Evolutionary conservation across 2,797 vertebrate genomes (phyloP).

Genomic region (Argya squamiceps): DNA sequence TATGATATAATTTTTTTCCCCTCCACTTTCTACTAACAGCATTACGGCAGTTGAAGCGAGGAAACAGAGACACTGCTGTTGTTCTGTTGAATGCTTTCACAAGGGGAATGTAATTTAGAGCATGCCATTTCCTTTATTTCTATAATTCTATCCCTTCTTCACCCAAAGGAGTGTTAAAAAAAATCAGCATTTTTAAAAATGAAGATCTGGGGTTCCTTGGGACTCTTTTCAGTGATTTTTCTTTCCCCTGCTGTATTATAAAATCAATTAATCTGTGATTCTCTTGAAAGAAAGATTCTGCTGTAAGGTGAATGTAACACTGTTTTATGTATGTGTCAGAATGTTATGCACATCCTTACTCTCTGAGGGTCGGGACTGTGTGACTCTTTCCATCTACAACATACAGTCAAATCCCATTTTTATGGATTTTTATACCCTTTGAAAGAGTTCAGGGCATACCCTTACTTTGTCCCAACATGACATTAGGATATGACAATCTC

Average conservation of each 20-base stretch:
- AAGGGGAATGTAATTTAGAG: background rate
- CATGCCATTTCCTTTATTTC: background rate
- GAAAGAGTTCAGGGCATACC: background rate
- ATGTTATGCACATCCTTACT: background rate
- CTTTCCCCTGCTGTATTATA: background rate
- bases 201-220: background rate
- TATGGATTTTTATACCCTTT: background rate
- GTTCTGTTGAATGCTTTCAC: background rate
- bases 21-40: background rate
- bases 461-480: background rate
- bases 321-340: background rate
- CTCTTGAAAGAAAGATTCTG: background rate
- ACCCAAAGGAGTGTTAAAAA: rapidly evolving
- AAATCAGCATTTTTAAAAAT: background rate
- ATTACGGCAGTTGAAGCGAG: background rate
- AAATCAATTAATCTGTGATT: background rate
- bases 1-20: background rate
- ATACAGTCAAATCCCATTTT: background rate
- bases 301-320: background rate
- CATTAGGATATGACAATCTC: background rate
- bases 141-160: background rate
- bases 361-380: background rate
- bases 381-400: background rate
- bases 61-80: background rate
- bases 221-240: background rate